Conservation (phyloP, 2,113 vertebrate genomes). For the Acinonyx jubatus region DNA sequence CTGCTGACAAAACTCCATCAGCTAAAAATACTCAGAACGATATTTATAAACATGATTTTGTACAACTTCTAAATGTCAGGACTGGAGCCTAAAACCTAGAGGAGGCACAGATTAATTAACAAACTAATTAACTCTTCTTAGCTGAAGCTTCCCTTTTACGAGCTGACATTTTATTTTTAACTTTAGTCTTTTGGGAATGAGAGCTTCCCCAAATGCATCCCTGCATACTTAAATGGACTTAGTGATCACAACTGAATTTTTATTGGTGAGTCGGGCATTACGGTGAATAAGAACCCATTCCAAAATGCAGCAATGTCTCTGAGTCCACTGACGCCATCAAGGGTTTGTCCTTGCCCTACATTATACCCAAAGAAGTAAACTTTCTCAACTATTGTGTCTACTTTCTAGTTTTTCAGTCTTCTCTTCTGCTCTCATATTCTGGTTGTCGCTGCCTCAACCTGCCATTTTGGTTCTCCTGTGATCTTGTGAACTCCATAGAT, state of each 20-base stretch:
- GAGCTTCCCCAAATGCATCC: background rate
- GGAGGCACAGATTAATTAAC: background rate
- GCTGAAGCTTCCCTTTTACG: background rate
- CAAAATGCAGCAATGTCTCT: background rate
- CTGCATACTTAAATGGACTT: background rate
- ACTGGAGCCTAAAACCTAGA: background rate
- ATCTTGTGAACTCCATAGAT: background rate
- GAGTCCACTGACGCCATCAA: fast-evolving
- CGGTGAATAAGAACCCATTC: background rate
- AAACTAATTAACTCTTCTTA: background rate
- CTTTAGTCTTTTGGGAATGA: background rate
- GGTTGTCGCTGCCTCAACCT: background rate
- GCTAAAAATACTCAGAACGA: background rate
- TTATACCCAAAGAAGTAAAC: background rate
- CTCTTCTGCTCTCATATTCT: background rate
- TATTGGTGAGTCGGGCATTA: background rate
- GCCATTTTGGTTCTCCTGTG: background rate
- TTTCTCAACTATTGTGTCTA: background rate
- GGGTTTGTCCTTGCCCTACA: background rate
- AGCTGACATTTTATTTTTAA: background rate
- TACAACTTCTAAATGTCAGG: background rate
- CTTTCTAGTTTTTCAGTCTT: background rate
- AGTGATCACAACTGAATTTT: background rate
- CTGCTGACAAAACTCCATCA: background rate
- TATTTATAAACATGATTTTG: background rate